Evolutionary conservation across 2,797 vertebrate species (phyloP), one percentile per base, ranked within the genome.

Genomic region (Graptemys geographica): DNA sequence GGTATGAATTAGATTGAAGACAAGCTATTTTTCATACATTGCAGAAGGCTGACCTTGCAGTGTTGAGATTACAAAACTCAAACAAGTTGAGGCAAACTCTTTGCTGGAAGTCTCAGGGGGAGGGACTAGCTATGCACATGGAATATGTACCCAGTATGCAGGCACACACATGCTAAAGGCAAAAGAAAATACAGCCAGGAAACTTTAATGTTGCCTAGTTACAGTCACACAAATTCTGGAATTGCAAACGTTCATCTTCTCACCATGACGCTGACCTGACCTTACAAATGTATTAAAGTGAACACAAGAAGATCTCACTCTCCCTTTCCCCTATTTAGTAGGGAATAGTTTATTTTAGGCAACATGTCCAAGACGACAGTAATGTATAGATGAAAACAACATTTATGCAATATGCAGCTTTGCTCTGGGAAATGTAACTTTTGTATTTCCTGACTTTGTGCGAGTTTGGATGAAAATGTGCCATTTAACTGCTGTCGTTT

Each of bases 21-120:
- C 55, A 93, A 79, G 56, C 49, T 83, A 83, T 87, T 94, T 95
- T 89, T 95, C 80, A 88, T 28, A 18, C 44, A 44, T 57, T 88
- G 90, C 41, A 85, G 82, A 92, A 83, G 53, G 37, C 3, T 59
- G 23, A 86, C 83, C 69, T 51, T 88, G 90, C 16, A 89, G 27
- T 1, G 47, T 2, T 31, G 33, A 51, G 37, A 92, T 90, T 6
- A 19, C 37, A 89, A 65, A 72, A 72, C 10, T 82, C 15, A 12
- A 92, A 74, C 2, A 3, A 33, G n/a, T 8, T 9, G 76, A 27
- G 3, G 44, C 83, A 86, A 81, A 53, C 25, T 6, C 57, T 82
- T 62, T 31, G 1, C 23, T 41, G 83, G 74, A 79, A 81, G 78
- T 8, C 10, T 82, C 41, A 25, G 3, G 28, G 59, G 56, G 33